Base-by-base conservation (phyloP, 2,113 vertebrate species). In the Neolamprologus brichardi region DNA sequence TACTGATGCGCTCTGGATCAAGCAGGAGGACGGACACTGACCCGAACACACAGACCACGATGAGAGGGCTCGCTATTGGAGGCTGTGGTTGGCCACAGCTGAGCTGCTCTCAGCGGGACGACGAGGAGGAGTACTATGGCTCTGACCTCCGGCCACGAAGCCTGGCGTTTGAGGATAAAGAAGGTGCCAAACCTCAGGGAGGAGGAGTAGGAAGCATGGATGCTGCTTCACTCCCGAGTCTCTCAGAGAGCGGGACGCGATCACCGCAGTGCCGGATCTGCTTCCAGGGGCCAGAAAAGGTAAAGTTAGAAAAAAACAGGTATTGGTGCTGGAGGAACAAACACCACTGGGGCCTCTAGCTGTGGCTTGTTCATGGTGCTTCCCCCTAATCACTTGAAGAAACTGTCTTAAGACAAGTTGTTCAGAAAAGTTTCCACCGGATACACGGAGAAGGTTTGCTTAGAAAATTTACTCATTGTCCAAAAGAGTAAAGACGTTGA, bases 271-370 rank as follows among this genome's bases (percentile, higher is more conserved):
- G 97, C 95, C 95, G 97, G 82, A 98, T 98, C 96, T 98, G 97
- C 92, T 98, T 98, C 96, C 97, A 98, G 93, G 97, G 97, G 44
- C 96, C 97, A 2, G 97, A 97, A 85, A 97, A 97, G 97, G 97
- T 98, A 94, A 92, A 79, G 30, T 70, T 75, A 5, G 52, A 62
- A 58, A 15, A 56, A 44, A 12, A 7, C 7, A 56, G 53, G 6
- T 39, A 3, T 32, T 79, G 20, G 11, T 86, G 34, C 77, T 20
- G 34, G 5, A 54, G 52, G 17, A 79, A 6, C 12, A 23, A 39
- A 30, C 37, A 39, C 64, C 25, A 13, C 41, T 49, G 25, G 25
- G 8, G 44, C 15, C 17, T 4, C 15, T 30, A 8, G 25, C 10
- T 5, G n/a, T 56, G 25, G 14, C 39, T 20, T 77, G 72, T 51